These are phyloP conservation scores for Apodemus sylvaticus DNA, from an alignment of 2,113 vertebrate species.

Conservation along the genomic window DNA sequence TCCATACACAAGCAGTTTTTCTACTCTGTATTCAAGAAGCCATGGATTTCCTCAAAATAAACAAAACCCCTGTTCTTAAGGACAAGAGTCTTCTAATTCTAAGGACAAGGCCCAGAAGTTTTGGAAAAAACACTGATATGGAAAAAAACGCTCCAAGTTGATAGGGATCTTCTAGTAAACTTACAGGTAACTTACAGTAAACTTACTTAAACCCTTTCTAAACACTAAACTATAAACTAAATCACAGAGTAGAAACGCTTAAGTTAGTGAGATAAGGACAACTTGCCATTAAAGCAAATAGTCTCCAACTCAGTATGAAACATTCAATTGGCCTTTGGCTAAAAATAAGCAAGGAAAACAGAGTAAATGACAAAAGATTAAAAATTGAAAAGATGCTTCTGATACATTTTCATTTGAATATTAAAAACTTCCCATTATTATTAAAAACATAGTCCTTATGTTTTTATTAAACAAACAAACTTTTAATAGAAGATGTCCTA, in stretches of 20 bases:
- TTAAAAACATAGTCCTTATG: neutral
- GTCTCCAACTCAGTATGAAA: slow-evolving; percentile 37
- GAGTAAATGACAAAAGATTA: neutral
- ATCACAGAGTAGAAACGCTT: neutral
- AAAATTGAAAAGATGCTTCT: slow-evolving; percentile 26
- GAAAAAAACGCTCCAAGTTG: slow-evolving; percentile 31
- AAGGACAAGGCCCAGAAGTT: neutral
- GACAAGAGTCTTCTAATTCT: neutral
- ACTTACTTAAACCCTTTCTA: neutral
- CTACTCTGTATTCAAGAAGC: slow-evolving; percentile 27
- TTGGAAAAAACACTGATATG: neutral
- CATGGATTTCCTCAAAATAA: neutral
- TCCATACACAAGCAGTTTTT: neutral
- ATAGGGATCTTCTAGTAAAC: slow-evolving; percentile 14
- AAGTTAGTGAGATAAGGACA: slow-evolving; percentile 38
- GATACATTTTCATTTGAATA: slow-evolving; percentile 23
- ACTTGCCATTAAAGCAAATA: slow-evolving; percentile 53
- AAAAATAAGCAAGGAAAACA: neutral
- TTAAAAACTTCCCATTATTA: slow-evolving; percentile 32
- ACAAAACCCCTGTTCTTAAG: neutral
- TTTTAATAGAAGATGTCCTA: slow-evolving; percentile 11
- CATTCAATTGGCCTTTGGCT: neutral
- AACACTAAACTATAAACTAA: slow-evolving; percentile 2
- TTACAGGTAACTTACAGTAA: neutral
- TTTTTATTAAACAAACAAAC: slow-evolving; percentile 4